These are phyloP conservation scores for Theristicus caerulescens DNA, from an alignment of 2,113 vertebrate genomes.

Conservation along the genomic window DNA sequence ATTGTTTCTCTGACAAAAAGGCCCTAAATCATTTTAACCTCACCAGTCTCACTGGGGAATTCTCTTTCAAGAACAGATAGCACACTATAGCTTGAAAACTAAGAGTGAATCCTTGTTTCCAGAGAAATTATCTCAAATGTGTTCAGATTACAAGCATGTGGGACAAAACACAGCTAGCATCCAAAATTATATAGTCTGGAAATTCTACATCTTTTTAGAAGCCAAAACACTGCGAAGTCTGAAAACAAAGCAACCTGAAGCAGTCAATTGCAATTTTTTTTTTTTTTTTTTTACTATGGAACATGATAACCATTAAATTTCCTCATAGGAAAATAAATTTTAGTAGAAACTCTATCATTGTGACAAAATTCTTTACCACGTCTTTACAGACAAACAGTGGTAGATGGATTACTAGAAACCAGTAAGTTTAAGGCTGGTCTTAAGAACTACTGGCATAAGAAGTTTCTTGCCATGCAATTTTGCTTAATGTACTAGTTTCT, in stretches of 20 bases:
- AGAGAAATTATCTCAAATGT: conserved; percentile 17
- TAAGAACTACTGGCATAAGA: neutral
- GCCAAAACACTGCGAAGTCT: neutral
- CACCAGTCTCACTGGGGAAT: neutral
- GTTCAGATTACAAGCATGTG: neutral
- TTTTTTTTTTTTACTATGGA: neutral
- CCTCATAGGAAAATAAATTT: neutral
- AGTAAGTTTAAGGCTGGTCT: neutral
- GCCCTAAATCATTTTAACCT: neutral
- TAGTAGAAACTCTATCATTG: neutral
- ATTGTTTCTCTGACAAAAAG: neutral
- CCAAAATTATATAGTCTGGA: neutral
- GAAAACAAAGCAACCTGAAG: neutral
- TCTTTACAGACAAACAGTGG: neutral
- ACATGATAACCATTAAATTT: neutral
- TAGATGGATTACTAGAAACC: neutral
- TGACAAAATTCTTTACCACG: neutral
- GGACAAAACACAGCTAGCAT: neutral
- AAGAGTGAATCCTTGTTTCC: conserved; percentile 16
- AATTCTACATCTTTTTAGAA: neutral
- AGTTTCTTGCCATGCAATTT: neutral
- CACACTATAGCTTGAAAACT: neutral
- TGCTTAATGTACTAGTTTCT: neutral
- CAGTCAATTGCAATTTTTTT: neutral
- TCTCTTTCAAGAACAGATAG: neutral